These are phyloP conservation scores for Lycocerus yunnanus DNA, from an alignment of 2,888 invertebrate species.

Conservation along the genomic window DNA sequence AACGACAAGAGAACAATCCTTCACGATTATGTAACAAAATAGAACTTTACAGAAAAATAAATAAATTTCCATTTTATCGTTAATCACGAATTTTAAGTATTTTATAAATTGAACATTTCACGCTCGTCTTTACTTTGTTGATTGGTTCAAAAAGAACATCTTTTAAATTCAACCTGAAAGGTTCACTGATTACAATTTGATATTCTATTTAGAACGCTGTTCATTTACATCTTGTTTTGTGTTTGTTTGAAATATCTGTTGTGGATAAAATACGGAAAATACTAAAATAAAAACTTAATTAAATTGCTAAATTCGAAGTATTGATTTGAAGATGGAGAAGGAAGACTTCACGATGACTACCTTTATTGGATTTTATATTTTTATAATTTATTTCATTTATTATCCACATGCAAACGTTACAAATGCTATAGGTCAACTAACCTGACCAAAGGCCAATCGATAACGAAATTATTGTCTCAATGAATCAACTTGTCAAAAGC, in stretches of 20 bases:
- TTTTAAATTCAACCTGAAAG: constrained; percentile 9
- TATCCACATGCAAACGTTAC: not conserved
- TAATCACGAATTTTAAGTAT: constrained; percentile 8
- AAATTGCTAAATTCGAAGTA: not conserved
- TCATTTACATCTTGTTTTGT: constrained; percentile 13
- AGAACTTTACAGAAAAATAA: not conserved
- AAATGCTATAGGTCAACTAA: not conserved
- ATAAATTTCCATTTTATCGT: constrained; percentile 19
- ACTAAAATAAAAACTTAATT: constrained; percentile 10
- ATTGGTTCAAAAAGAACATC: constrained; percentile 18
- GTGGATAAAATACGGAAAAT: not conserved
- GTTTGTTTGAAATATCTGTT: constrained; percentile 2
- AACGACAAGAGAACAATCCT: not conserved
- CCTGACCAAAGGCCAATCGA: not conserved
- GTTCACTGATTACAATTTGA: constrained; percentile 13
- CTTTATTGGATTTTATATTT: not conserved
- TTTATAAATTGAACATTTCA: constrained; percentile 7
- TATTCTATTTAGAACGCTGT: constrained; percentile 11
- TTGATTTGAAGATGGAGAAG: not conserved
- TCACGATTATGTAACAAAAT: not conserved
- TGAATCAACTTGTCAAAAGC: not conserved
- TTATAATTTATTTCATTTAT: not conserved
- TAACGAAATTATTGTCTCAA: not conserved
- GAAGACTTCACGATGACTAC: not conserved
- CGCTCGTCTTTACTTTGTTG: constrained; percentile 14